A percentile compares a stretch with the other conserved stretches of the same genome.
These are phyloP conservation scores for Phrynocephalus guinanensis DNA, from an alignment of 2,797 vertebrate species.

Conservation along the genomic window DNA sequence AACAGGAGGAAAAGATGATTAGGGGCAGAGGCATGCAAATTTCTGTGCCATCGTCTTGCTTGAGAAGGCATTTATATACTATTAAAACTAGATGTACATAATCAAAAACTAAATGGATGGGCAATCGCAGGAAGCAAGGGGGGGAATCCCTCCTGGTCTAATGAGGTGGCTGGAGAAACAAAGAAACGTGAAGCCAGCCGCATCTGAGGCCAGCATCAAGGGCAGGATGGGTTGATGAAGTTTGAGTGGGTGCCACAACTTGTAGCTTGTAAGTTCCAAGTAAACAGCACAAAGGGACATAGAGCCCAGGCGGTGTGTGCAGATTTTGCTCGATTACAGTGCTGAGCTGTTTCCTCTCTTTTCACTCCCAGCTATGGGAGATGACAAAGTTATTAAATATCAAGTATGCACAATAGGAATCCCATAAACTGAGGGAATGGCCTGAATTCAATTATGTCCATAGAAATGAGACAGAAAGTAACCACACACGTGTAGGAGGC, in stretches of 20 bases:
- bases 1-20: neutral
- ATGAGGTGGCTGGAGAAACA: conserved; percentile 19
- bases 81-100: too few relatives aligned
- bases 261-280: conserved; percentile 74
- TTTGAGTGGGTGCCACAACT: conserved; percentile 82
- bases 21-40: neutral
- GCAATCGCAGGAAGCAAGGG: neutral
- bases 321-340: conserved; percentile 49
- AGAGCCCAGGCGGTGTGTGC: conserved; percentile 52
- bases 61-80: too few relatives aligned
- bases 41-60: fast-evolving
- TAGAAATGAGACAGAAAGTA: conserved; percentile 31
- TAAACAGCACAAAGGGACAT: conserved; percentile 74
- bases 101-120: neutral
- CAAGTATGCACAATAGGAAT: conserved; percentile 65
- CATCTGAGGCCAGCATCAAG: conserved; percentile 76
- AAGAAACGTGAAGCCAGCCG: conserved; percentile 6
- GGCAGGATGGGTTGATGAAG: conserved; percentile 76
- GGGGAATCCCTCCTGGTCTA: neutral
- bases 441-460: conserved; percentile 74
- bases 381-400: conserved; percentile 59
- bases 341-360: conserved; percentile 60
- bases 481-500: neutral
- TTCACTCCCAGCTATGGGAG: conserved; percentile 62
- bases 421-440: conserved; percentile 65